Base-by-base conservation (phyloP, 1,140 invertebrate species). In the Aphis gossypii region DNA sequence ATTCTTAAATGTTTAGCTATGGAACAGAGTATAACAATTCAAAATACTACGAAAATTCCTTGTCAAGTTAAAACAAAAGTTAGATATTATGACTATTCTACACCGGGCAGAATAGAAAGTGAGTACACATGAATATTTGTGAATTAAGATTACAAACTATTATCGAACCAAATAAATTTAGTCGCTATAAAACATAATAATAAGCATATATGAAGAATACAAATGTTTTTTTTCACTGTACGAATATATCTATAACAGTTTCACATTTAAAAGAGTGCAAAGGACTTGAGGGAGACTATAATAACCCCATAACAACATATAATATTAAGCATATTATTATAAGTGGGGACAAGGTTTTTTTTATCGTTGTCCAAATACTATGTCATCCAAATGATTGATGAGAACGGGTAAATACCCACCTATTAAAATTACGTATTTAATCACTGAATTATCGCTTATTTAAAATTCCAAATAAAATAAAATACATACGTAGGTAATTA, bases 11-110 rank as follows among this genome's bases (percentile, higher is more conserved):
- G 23, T 90, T 89, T 90, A 90, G 89, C 54, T 20, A 8, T 68
- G 38, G 25, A 84, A 93, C 82, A 44, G 14, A n/a, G 23, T 21
- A 54, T 93, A 54, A 93, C n/a, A 11, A 56, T 93, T 41, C 46
- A 46, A 25, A 93, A 93, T 14, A 41, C 35, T 56, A 86, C 92
- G 21, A 44, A 93, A 11, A 60, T 86, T 21, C 14, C 48, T 2
- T 93, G 92, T 56, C 82, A 38, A 14, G 46, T 83, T 23, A 9
- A 30, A 21, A 38, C 92, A 0, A 90, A 60, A 68, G 25, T 68
- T 20, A 1, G 5, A 41, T 30, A 68, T 68, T 8, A 44, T 7
- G 89, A n/a, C 25, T 44, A n/a, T 68, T n/a, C 18, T 18, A 3
- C 21, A 6, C 2, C 89, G 54, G 11, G 21, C 9, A 30, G 9